phyloP scores from a whole-genome alignment of 2,888 invertebrate genomes.

The Heliconius ismenius region DNA sequence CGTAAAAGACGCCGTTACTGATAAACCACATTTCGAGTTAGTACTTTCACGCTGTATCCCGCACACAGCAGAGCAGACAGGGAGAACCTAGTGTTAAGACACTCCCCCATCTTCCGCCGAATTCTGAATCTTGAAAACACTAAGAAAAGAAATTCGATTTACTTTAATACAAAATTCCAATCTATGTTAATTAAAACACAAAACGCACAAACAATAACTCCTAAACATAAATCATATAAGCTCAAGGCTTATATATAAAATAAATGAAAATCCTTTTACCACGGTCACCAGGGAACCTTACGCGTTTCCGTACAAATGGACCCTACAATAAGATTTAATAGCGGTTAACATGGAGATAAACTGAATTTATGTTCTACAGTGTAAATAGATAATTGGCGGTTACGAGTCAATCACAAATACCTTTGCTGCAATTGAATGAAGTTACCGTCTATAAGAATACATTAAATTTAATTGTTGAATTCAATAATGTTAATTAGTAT shows the following conservation, averaged over 20 bases:
- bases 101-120: no score
- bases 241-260: constrained; percentile 25
- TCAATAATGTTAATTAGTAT: background rate
- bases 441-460: constrained; percentile 9
- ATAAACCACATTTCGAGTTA: no score
- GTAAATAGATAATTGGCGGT: constrained; percentile 25
- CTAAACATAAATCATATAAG: constrained; percentile 23
- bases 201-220: background rate
- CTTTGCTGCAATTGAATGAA: constrained; percentile 8
- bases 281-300: constrained; percentile 14
- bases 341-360: background rate
- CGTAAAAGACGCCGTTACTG: no score
- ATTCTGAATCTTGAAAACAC: no score
- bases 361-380: background rate
- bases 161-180: background rate
- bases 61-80: no score
- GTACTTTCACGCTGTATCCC: no score
- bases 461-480: constrained; percentile 4
- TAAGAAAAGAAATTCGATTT: no score
- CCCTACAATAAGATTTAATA: constrained; percentile 22
- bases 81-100: no score
- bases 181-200: background rate
- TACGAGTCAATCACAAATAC: constrained; percentile 17
- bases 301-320: constrained; percentile 22
- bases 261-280: constrained; percentile 31